Evolutionary conservation across 2,888 invertebrate genomes (phyloP).

Genomic region (Caenorhabditis virilis): DNA sequence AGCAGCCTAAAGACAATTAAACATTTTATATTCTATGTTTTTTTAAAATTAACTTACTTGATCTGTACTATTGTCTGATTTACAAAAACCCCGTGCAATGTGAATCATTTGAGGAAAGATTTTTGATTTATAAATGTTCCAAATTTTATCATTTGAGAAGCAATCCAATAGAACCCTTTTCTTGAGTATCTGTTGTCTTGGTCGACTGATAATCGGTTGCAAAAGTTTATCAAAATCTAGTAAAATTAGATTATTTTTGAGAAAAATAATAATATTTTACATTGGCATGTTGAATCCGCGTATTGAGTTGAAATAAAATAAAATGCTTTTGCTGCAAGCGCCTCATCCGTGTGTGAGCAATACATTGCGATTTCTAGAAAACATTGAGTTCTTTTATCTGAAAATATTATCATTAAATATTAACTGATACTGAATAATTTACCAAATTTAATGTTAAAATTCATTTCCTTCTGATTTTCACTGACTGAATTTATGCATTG

Average conservation of each 20-base stretch:
- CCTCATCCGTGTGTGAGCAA: background rate
- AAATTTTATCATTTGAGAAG: background rate
- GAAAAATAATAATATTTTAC: too few species aligned
- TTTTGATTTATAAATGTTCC: background rate
- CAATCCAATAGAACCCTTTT: background rate
- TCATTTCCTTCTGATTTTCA: background rate
- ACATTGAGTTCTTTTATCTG: slow-evolving; percentile 14
- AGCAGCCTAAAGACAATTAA: too few species aligned
- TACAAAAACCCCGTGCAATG: background rate
- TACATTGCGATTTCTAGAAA: slow-evolving; percentile 7
- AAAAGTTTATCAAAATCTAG: background rate
- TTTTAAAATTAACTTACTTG: background rate
- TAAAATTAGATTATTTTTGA: too few species aligned
- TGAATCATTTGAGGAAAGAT: background rate
- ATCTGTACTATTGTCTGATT: background rate
- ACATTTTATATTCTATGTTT: too few species aligned
- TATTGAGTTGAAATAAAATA: background rate
- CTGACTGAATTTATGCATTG: slow-evolving; percentile 1
- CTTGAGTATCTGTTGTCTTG: background rate
- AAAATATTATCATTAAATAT: slow-evolving; percentile 1
- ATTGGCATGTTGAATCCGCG: too few species aligned
- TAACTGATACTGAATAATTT: background rate
- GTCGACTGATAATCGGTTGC: background rate
- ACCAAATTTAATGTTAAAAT: slow-evolving; percentile 9
- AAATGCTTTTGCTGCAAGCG: background rate